Base-by-base conservation (phyloP, 2,797 vertebrate species). In the Fratercula arctica region DNA sequence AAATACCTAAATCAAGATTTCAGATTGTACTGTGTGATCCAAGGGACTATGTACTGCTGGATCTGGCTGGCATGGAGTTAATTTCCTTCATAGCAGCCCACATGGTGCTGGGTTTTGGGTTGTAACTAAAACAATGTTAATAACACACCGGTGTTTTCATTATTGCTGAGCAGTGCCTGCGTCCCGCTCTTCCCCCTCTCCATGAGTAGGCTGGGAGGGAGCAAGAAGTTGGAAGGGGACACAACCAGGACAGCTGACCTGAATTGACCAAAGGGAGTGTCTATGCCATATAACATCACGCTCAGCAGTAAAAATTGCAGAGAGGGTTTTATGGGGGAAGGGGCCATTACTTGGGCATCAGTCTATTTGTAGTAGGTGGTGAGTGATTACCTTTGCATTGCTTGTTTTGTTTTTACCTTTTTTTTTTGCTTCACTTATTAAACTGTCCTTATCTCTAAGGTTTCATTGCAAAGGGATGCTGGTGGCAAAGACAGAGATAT, bases 381-480 rank as follows among this genome's bases (percentile, higher is more conserved):
- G 29, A 78, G 23, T 48, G 19, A 43, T 57, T 70, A 37, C 28
- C 28, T 79, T 83, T 59, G 18, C 48, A 53, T 79, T 1, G 35
- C 25, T 79, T 61, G 24, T 17, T 85, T 51, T 33, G 4, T 9
- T 91, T 75, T 79, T 53, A 39, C 24, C 21, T 86, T 70, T 57
- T 10, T 10, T 53, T 37, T 67, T 82, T 75, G 13, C 39, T 61
- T 88, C 35, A 66, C 23, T 51, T 79, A 66, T 11, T 67, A n/a
- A 83, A 43, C 20, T n/a, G 13, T 43, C 57, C 70, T 79, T 57
- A 25, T 70, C 0, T 0, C 5, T 0, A 48, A 39, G 17, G 3
- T 67, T 67, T 61, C 61, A 5, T 48, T 79, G 37, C 20, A 45
- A 68, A 39, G 25, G 16, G 20, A 35, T 57, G 16, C 26, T 78